Percentiles rank a stretch among this genome's conserved stretches.
Conservation (phyloP, 30 jellyfish, hydroid and myxozoan species). For the Aurelia sp. region DNA sequence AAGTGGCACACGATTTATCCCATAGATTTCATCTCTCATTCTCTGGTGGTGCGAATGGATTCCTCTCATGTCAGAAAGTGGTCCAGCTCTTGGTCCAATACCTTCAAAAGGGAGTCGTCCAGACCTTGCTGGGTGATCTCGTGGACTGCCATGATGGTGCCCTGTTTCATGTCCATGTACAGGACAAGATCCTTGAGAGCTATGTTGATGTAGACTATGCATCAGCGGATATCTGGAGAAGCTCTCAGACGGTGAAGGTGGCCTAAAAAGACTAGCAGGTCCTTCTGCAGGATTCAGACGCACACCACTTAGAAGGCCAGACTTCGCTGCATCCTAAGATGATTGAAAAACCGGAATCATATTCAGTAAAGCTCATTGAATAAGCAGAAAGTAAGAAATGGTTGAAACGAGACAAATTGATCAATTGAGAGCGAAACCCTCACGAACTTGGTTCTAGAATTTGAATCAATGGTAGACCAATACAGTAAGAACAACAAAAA, state of each 20-base stretch:
- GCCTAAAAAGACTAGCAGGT: conserved; percentile 72
- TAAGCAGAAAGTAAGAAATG: no score
- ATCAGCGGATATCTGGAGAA: conserved; percentile 75
- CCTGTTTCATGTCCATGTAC: conserved; percentile 97
- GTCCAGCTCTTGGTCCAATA: conserved; percentile 52
- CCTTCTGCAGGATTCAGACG: conserved; percentile 72
- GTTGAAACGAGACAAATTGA: no score
- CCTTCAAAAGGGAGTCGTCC: conserved; percentile 88
- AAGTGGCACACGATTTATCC: conserved; percentile 64
- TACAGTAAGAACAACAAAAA: no score
- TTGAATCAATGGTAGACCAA: no score
- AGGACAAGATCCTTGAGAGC: conserved; percentile 92
- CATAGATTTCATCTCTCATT: conserved; percentile 82
- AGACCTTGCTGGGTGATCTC: conserved; percentile 77
- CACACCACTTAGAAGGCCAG: conserved; percentile 51
- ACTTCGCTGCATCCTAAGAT: conserved; percentile 56
- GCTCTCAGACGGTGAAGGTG: conserved; percentile 90
- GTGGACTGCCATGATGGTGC: conserved; percentile 91
- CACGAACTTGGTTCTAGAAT: no score
- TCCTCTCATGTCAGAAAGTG: conserved; percentile 72
- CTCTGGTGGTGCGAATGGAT: conserved; percentile 89
- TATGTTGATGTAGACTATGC: conserved; percentile 80
- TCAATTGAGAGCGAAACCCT: no score
- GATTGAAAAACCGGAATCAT: neutral
- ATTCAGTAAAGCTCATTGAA: no score